Evolutionary conservation across 2,113 vertebrate genomes (phyloP), one percentile per base, ranked within the genome.

Genomic region (Pipa parva): DNA sequence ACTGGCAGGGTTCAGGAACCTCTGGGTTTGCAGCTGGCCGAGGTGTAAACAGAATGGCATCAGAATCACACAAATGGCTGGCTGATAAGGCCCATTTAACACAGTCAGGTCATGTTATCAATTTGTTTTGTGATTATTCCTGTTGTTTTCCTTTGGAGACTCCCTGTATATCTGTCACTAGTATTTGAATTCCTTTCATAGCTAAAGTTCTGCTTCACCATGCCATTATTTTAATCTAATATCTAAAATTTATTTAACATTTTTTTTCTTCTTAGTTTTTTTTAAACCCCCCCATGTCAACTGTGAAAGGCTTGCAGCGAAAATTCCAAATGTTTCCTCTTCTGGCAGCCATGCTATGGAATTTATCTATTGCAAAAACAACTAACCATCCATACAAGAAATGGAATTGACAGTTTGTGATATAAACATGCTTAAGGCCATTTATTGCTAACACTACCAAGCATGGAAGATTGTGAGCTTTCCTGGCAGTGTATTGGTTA

Each of bases 1-100:
- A 90, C 90, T 81, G 84, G 87, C 90, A 89, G 87, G 84, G 90
- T 91, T 92, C 90, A 92, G 79, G 57, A 87, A 89, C 84, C 88
- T 84, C 87, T 88, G 87, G 83, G 85, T 82, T 85, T 75, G 81
- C 89, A 90, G 88, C 88, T 91, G 88, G 79, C 77, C 84, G 61
- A 84, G 79, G 83, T 85, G 83, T 86, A 87, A 88, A 86, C 86
- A 86, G 87, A 81, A 68, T 46, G 85, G 82, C 84, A 77, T 70
- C 84, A 39, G 83, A 84, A 84, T 85, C 84, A 72, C 78, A 84
- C 80, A 82, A 80, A 84, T 85, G 77, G 79, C 76, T 77, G 84
- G 84, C 83, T 82, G 86, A 83, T 78, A 81, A 83, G 79, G 81
- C 83, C 80, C 81, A 84, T 82, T 80, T 85, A 87, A 81, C 88